phyloP scores from a whole-genome alignment of 2,113 vertebrate genomes.

The Elephas maximus region DNA sequence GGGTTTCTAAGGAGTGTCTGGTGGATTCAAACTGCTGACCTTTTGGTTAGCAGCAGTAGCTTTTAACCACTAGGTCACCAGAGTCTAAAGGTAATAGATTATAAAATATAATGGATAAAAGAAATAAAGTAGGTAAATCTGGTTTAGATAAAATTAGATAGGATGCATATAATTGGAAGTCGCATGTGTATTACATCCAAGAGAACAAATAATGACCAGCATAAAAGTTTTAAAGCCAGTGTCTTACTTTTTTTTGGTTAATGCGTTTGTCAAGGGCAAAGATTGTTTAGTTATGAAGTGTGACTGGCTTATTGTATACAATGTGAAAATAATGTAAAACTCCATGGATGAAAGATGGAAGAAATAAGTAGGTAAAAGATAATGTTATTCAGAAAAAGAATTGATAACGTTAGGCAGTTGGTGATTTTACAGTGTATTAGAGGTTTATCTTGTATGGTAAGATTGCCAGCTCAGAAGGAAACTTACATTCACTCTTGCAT shows the following conservation, averaged over 20 bases:
- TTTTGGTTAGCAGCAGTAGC: no score
- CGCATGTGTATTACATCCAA: conserved; percentile 49
- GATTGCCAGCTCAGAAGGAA: neutral
- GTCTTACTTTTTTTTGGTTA: conserved; percentile 66
- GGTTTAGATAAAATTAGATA: neutral
- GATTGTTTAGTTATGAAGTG: conserved; percentile 79
- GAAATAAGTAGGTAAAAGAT: conserved; percentile 35
- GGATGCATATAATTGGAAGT: conserved; percentile 59
- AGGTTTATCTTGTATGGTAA: conserved; percentile 26
- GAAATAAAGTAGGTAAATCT: neutral
- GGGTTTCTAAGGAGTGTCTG: no score
- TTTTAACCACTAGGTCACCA: no score
- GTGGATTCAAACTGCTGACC: no score
- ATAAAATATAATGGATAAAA: neutral
- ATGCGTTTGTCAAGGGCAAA: conserved; percentile 82
- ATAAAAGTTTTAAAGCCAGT: conserved; percentile 41
- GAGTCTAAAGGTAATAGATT: neutral
- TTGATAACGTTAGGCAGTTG: neutral
- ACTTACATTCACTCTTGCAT: neutral
- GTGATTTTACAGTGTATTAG: conserved; percentile 44
- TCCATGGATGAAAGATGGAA: conserved; percentile 54
- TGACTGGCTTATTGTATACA: neutral
- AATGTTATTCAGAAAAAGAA: neutral
- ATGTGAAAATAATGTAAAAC: conserved; percentile 77
- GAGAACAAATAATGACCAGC: conserved; percentile 2